Conservation (phyloP, 1,140 invertebrate species). For the Rhizoglyphus robini region DNA sequence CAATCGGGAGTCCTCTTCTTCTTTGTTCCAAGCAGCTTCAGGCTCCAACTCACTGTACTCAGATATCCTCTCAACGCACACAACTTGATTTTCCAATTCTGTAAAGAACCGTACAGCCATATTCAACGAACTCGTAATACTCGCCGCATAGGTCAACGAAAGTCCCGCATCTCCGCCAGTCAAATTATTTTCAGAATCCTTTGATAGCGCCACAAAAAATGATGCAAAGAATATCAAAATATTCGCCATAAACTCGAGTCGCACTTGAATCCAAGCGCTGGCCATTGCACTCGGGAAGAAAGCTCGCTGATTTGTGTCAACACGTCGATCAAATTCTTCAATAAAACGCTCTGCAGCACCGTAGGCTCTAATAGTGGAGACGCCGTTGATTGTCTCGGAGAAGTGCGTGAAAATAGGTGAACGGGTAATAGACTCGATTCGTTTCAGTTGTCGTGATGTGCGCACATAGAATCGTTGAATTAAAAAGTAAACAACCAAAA, state of each 20-base stretch:
- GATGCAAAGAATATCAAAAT: too few relatives aligned
- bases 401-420: too few relatives aligned
- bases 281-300: too few relatives aligned
- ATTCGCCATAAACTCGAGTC: constrained; percentile 34
- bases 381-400: constrained; percentile 33
- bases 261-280: constrained; percentile 32
- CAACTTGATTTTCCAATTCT: constrained; percentile 50
- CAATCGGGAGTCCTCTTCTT: constrained; percentile 39
- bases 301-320: constrained; percentile 38
- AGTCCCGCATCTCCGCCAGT: constrained; percentile 67
- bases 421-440: constrained; percentile 39
- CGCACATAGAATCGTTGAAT: constrained; percentile 38
- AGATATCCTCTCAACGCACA: constrained; percentile 47
- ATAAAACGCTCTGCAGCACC: constrained; percentile 30
- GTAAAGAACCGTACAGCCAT: constrained; percentile 46
- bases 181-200: constrained; percentile 59
- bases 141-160: constrained; percentile 73
- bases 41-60: constrained; percentile 52
- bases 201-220: constrained; percentile 56
- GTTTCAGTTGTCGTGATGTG: constrained; percentile 39
- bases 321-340: constrained; percentile 33
- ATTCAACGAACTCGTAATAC: constrained; percentile 48
- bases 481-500: constrained; percentile 65
- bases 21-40: constrained; percentile 28
- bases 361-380: constrained; percentile 34